Evolutionary conservation across 2,113 vertebrate genomes (phyloP).

Genomic region (Mastomys coucha): DNA sequence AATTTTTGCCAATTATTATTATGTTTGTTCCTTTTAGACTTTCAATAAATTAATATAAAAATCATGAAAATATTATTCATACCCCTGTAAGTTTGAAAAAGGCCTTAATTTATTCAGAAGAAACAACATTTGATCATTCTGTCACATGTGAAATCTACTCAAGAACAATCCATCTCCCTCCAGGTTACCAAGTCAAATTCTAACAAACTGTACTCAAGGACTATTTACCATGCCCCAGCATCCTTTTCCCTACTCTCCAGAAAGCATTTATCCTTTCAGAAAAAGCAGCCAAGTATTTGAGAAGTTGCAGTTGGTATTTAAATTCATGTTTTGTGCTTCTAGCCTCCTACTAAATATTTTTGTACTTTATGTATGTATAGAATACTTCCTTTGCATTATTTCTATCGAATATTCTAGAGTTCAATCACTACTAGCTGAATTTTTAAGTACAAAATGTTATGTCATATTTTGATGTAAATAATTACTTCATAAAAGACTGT

Average conservation of each 20-base stretch:
- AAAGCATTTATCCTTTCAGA: not conserved
- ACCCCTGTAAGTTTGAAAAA: not conserved
- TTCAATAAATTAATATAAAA: not conserved
- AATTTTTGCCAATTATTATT: not conserved
- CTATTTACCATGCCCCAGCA: not conserved
- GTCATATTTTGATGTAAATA: not conserved
- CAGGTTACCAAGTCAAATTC: not conserved
- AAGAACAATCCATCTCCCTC: not conserved
- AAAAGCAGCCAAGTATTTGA: not conserved
- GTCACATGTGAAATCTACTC: not conserved
- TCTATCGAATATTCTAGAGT: not conserved
- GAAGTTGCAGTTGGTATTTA: not conserved
- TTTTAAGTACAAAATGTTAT: not conserved
- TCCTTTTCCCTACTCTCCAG: not conserved
- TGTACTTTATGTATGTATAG: not conserved
- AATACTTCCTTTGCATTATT: not conserved
- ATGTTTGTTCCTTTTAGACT: not conserved
- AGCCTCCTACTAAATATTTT: not conserved
- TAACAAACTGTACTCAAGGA: not conserved
- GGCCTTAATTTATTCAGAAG: slow-evolving; percentile 32
- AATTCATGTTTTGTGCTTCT: not conserved
- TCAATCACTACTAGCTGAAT: not conserved
- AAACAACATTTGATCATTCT: not conserved
- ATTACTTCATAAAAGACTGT: not conserved
- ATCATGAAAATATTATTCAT: not conserved